phyloP scores from a whole-genome alignment of 2,797 vertebrate species.

The Rousettus madagascariensis region DNA sequence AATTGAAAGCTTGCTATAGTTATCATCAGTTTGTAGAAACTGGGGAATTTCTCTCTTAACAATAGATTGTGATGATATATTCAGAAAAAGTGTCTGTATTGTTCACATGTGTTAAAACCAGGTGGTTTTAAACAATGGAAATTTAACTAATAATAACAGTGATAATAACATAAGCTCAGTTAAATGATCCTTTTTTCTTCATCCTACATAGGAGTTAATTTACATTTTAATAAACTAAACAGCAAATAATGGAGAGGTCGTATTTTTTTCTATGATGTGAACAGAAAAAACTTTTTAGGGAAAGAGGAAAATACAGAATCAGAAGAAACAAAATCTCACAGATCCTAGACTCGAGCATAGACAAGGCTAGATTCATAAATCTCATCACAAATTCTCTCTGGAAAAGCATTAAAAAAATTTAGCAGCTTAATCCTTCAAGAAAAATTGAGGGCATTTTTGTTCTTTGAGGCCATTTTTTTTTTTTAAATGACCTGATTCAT shows the following conservation, averaged over 20 bases:
- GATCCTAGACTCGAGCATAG: neutral
- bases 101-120: slow-evolving; percentile 28
- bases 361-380: slow-evolving; percentile 14
- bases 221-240: slow-evolving; percentile 52
- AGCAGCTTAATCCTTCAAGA: neutral
- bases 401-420: slow-evolving; percentile 11
- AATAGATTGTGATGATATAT: neutral
- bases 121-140: slow-evolving; percentile 16
- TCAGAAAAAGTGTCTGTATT: slow-evolving; percentile 32
- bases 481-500: slow-evolving; percentile 62
- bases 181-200: slow-evolving; percentile 28
- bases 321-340: neutral
- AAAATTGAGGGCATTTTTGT: slow-evolving; percentile 65
- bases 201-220: slow-evolving; percentile 38
- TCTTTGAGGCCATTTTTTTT: slow-evolving; percentile 64
- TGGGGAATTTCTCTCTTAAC: slow-evolving; percentile 21
- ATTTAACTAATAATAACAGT: neutral
- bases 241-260: slow-evolving; percentile 4
- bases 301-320: neutral
- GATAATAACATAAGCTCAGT: neutral
- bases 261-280: slow-evolving; percentile 55
- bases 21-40: slow-evolving; percentile 4
- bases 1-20: slow-evolving; percentile 29
- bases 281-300: neutral
- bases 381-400: neutral